phyloP scores from a whole-genome alignment of 2,113 vertebrate genomes.

The Anarrhichthys ocellatus region DNA sequence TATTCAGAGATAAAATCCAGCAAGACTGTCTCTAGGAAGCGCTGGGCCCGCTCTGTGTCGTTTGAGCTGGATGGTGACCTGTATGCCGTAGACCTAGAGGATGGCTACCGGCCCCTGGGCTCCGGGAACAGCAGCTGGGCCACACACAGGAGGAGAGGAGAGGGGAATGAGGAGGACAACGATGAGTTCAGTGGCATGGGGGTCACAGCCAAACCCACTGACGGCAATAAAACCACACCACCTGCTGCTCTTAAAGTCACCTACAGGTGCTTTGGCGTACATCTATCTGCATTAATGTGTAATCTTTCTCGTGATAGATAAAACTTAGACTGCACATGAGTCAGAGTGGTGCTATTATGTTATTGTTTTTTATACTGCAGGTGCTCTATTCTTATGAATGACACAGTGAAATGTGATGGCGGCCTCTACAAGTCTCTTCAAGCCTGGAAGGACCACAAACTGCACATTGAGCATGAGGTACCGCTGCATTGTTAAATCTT shows the following conservation, averaged over 20 bases:
- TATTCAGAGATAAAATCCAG: constrained; percentile 87
- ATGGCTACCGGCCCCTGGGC: constrained; percentile 78
- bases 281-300: constrained; percentile 21
- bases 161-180: constrained; percentile 80
- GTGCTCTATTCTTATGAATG: constrained; percentile 95
- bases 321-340: background rate
- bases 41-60: constrained; percentile 88
- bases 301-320: constrained; percentile 10
- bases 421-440: constrained; percentile 94
- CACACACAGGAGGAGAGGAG: constrained; percentile 57
- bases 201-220: constrained; percentile 77
- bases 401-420: constrained; percentile 93
- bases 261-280: constrained; percentile 84
- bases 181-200: constrained; percentile 92
- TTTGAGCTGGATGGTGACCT: constrained; percentile 84
- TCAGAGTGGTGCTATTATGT: background rate
- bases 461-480: constrained; percentile 98
- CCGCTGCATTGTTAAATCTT: background rate
- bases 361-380: constrained; percentile 71
- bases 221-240: constrained; percentile 78
- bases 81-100: constrained; percentile 84
- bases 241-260: constrained; percentile 93
- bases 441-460: constrained; percentile 97
- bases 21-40: constrained; percentile 82
- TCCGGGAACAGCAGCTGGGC: constrained; percentile 83